Conservation (phyloP, 2,888 invertebrate genomes). For the Acholoe squamosa region DNA sequence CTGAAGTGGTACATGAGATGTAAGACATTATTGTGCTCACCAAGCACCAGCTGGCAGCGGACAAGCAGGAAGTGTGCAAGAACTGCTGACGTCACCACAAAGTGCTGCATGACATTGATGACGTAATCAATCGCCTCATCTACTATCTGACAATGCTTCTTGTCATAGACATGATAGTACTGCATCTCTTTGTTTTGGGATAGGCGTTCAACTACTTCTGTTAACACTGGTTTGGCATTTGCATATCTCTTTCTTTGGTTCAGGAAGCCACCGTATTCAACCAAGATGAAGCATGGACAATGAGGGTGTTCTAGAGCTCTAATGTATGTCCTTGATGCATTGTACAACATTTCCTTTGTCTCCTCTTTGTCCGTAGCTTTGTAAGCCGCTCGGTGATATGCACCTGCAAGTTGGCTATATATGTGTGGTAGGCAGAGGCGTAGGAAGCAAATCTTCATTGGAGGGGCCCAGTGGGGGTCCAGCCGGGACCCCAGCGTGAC, state of each 20-base stretch:
- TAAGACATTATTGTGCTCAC: neutral
- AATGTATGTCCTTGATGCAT: neutral
- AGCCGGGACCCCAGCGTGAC: too few species aligned
- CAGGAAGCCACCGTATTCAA: neutral
- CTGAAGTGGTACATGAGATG: slow-evolving; percentile 20
- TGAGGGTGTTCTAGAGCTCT: neutral
- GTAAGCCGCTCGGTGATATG: neutral
- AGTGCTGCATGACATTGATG: neutral
- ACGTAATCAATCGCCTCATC: neutral
- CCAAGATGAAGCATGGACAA: neutral
- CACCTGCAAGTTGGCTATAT: neutral
- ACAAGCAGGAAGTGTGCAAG: neutral
- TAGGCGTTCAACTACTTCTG: neutral
- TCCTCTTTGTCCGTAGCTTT: neutral
- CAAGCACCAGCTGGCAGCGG: neutral
- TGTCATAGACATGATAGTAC: neutral
- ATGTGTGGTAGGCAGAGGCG: too few species aligned
- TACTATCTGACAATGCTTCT: neutral
- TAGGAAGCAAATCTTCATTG: too few species aligned
- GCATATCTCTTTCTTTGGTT: neutral
- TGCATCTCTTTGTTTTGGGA: neutral
- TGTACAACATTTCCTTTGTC: neutral
- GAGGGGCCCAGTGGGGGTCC: too few species aligned
- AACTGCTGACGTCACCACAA: slow-evolving; percentile 23
- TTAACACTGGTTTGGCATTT: neutral